Evolutionary conservation across 2,797 vertebrate species (phyloP).

Genomic region (Aplochiton taeniatus): DNA sequence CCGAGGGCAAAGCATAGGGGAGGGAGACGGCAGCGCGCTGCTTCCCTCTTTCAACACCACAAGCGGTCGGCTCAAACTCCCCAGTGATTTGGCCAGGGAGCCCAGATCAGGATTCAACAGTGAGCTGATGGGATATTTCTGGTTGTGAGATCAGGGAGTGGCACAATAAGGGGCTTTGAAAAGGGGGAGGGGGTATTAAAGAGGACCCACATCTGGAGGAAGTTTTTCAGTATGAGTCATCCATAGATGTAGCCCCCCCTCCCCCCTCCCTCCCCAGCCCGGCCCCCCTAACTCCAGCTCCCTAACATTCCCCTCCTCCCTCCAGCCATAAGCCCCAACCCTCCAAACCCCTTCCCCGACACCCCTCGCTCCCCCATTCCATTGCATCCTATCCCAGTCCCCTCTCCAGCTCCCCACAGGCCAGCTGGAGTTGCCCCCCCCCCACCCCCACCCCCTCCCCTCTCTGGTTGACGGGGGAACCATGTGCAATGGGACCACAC

Average conservation of each 20-base stretch:
- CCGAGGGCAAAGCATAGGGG: constrained; percentile 17
- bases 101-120: no score
- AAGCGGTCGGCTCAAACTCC: constrained; percentile 1
- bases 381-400: constrained; percentile 10
- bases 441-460: constrained; percentile 47
- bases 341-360: not conserved
- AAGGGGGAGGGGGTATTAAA: not conserved
- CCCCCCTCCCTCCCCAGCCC: constrained; percentile 14
- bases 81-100: no score
- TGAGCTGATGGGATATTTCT: constrained; percentile 34
- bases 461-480: constrained; percentile 30
- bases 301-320: constrained; percentile 15
- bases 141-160: constrained; percentile 50
- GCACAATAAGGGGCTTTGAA: constrained; percentile 30
- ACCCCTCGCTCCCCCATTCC: constrained; percentile 14
- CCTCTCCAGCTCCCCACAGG: not conserved
- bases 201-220: constrained; percentile 31
- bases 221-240: constrained; percentile 53
- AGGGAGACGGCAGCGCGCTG: constrained; percentile 31
- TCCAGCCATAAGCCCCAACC: not conserved
- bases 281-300: no score
- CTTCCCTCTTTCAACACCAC: constrained; percentile 28
- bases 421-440: constrained; percentile 18
- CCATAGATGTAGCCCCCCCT: constrained; percentile 35
- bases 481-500: not conserved